Conservation (phyloP, 2,113 vertebrate species). For the Glaucomys volans region DNA sequence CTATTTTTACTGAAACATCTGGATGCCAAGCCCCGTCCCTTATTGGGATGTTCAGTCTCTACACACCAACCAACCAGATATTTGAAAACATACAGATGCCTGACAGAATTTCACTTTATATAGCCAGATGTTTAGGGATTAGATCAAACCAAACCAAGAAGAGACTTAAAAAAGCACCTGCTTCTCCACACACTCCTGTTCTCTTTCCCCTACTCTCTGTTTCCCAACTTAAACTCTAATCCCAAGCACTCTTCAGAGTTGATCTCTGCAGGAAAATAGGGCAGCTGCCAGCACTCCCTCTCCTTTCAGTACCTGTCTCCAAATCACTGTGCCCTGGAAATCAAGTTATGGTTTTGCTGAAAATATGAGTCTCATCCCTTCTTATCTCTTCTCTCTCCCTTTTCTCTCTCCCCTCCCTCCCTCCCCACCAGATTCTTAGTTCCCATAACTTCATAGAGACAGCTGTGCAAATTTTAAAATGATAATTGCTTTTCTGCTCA, state of each 20-base stretch:
- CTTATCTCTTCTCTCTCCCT: background rate
- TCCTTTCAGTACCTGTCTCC: constrained; percentile 27
- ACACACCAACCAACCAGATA: constrained; percentile 65
- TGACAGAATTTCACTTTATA: constrained; percentile 60
- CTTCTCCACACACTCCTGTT: background rate
- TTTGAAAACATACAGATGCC: constrained; percentile 62
- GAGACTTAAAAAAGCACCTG: constrained; percentile 36
- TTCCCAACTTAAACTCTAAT: constrained; percentile 34
- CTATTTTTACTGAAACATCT: constrained; percentile 69
- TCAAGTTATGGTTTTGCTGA: constrained; percentile 44
- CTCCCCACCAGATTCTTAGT: too few relatives aligned
- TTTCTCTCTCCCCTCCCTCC: background rate
- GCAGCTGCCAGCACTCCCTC: constrained; percentile 17
- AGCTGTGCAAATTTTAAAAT: constrained; percentile 74
- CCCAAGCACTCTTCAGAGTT: constrained; percentile 10
- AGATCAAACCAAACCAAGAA: constrained; percentile 66
- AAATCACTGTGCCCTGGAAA: constrained; percentile 42
- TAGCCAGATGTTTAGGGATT: constrained; percentile 60
- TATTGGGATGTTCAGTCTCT: constrained; percentile 42
- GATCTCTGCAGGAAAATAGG: background rate
- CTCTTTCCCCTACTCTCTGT: background rate
- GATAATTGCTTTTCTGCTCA: constrained; percentile 68
- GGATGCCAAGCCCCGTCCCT: constrained; percentile 29
- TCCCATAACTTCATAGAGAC: constrained; percentile 60
- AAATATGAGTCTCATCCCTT: background rate